phyloP scores from a whole-genome alignment of 1,140 invertebrate genomes.

The Homarus americanus region DNA sequence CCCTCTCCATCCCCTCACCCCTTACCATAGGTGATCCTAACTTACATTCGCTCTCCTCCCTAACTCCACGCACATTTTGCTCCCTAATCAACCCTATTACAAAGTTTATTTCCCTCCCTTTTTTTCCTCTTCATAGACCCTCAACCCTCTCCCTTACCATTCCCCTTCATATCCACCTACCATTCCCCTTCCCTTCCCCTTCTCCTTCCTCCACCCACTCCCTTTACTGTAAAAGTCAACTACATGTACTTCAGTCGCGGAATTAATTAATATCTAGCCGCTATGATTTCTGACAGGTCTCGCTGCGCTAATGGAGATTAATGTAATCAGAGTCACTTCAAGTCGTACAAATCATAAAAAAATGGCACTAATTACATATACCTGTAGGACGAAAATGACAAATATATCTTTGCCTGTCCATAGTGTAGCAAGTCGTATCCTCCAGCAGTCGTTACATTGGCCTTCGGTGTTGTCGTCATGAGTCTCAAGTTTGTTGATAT shows the following conservation, averaged over 20 bases:
- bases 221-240: not conserved
- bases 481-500: not conserved
- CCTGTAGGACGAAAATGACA: constrained; percentile 40
- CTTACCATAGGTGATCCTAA: too few relatives aligned
- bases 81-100: too few relatives aligned
- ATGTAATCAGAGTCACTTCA: constrained; percentile 43
- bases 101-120: too few relatives aligned
- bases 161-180: too few relatives aligned
- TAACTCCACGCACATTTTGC: too few relatives aligned
- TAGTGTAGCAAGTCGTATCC: not conserved
- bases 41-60: too few relatives aligned
- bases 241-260: not conserved
- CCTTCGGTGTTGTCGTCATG: not conserved
- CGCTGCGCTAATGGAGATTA: constrained; percentile 56
- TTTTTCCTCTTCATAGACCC: too few relatives aligned
- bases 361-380: constrained; percentile 45
- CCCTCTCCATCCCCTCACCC: too few relatives aligned
- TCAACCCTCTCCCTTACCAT: too few relatives aligned
- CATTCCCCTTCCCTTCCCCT: not conserved
- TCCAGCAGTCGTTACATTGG: not conserved
- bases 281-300: constrained; percentile 46
- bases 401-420: not conserved
- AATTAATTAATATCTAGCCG: not conserved
- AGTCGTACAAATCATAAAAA: constrained; percentile 19
- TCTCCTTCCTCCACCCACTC: not conserved